Base-by-base conservation (phyloP, 2,113 vertebrate genomes). In the Sterna hirundo region DNA sequence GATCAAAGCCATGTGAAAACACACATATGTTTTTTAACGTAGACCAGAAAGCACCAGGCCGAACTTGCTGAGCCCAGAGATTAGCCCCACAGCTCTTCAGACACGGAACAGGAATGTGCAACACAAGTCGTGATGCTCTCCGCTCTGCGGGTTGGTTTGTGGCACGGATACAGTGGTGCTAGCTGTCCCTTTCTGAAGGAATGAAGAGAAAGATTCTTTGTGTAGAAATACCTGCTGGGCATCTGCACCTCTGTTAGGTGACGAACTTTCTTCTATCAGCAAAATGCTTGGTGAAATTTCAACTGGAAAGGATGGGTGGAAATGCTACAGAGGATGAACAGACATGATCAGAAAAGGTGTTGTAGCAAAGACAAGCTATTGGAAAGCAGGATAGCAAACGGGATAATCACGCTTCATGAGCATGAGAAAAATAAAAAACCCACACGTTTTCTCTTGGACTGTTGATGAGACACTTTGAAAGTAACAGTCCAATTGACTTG, bases 21-120 rank as follows among this genome's bases (percentile, higher is more conserved):
- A 23, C 0, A 0, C 0, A 1, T 34, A 12, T 62, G 6, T 76
- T 64, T 92, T 94, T 64, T 49, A 76, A 72, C 0, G 4, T 13
- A 60, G 16, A 54, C 20, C 32, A 74, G 23, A 79, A 93, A 86
- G 30, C 14, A 82, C 21, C 10, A 66, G 17, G 10, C 22, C 0
- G 4, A 55, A 6, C 26, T 80, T 46, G 6, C n/a, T 86, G 54
- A 72, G 6, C 23, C n/a, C 36, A 38, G 36, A 79, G 44, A 40
- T 80, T 29, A 86, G 18, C 30, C 54, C 10, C 22, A 38, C 1
- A 9, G 58, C 49, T 34, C 52, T 80, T 86, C 58, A 80, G 17
- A 52, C 46, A 13, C 13, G 25, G 29, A 51, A 71, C 7, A 69
- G 38, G 11, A 80, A n/a, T 20, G 7, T 86, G 7, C 34, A 88